Conservation (phyloP, 2,113 vertebrate species). For the Myrmecophaga tridactyla region DNA sequence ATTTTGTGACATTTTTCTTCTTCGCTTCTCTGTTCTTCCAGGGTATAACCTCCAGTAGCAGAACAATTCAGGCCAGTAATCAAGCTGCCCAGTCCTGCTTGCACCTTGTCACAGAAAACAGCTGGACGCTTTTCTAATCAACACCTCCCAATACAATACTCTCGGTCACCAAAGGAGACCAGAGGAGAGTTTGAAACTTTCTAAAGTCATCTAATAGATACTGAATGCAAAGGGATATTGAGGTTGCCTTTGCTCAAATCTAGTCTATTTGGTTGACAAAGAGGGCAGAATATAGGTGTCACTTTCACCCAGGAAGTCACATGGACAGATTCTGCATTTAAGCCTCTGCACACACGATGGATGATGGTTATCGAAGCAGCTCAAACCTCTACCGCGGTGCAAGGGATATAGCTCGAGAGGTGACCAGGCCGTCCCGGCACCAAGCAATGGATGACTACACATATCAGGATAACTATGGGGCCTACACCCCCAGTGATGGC, state of each 20-base stretch:
- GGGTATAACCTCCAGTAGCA: conserved; percentile 71
- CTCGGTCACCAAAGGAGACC: conserved; percentile 48
- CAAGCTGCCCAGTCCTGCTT: conserved; percentile 60
- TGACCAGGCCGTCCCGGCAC: conserved; percentile 54
- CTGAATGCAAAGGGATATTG: conserved; percentile 31
- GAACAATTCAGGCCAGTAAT: conserved; percentile 65
- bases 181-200: conserved; percentile 65
- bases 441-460: conserved; percentile 82
- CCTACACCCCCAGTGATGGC: conserved; percentile 78
- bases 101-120: conserved; percentile 54
- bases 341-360: conserved; percentile 80
- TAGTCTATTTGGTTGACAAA: conserved; percentile 19
- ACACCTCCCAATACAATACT: background rate
- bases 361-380: conserved; percentile 88
- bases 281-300: background rate
- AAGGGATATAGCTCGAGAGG: conserved; percentile 74
- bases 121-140: conserved; percentile 56
- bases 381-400: conserved; percentile 82
- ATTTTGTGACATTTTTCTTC: conserved; percentile 61
- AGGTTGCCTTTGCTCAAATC: conserved; percentile 30
- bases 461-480: conserved; percentile 87
- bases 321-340: background rate
- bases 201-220: conserved; percentile 62
- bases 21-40: conserved; percentile 66
- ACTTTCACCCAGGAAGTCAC: background rate